Evolutionary conservation across 2,888 invertebrate species (phyloP), one percentile per base, ranked within the genome.

Genomic region (Tryphoninae sp.): DNA sequence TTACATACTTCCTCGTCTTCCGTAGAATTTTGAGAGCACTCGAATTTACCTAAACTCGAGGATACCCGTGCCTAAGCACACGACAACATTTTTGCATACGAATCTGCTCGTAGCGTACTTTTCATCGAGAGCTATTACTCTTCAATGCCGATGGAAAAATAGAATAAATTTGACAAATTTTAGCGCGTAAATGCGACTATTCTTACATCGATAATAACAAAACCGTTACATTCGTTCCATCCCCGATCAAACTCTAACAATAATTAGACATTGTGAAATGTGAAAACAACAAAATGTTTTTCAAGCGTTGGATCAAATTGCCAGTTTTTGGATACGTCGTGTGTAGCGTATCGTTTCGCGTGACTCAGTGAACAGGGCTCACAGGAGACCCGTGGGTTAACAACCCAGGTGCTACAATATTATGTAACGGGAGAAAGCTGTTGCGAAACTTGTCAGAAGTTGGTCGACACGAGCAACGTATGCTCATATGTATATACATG

Each of bases 341-440:
- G 53, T 51, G 40, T 42, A 45, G 55, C 53, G 61, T 69, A 69
- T 69, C 73, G 76, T 82, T 61, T 80, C 68, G 79, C 74, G 69
- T 75, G 75, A 78, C 64, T 74, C 61, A 62, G 71, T 55, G 59
- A 68, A 74, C 73, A 26, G 58, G 73, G 33, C 78, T 78, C 80
- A 74, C 72, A 67, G 86, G 86, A 87, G 84, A 86, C 88, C 87
- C 88, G 87, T 89, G 86, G 86, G 86, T 86, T 86, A 86, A 86
- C 83, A 86, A 87, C 87, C 88, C 81, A 84, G 78, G 55, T 82
- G 78, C 61, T 55, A 42, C 42, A 58, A 19, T 55, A 81, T 90
- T 90, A 83, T 85, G 64, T 86, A 90, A 90, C 84, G 73, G 87
- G 89, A 87, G 89, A 90, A 90, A 90, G 89, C 82, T 86, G 77